Evolutionary conservation across 2,888 invertebrate genomes (phyloP), one percentile per base, ranked within the genome.

Genomic region (Leptinotarsa haldemani): DNA sequence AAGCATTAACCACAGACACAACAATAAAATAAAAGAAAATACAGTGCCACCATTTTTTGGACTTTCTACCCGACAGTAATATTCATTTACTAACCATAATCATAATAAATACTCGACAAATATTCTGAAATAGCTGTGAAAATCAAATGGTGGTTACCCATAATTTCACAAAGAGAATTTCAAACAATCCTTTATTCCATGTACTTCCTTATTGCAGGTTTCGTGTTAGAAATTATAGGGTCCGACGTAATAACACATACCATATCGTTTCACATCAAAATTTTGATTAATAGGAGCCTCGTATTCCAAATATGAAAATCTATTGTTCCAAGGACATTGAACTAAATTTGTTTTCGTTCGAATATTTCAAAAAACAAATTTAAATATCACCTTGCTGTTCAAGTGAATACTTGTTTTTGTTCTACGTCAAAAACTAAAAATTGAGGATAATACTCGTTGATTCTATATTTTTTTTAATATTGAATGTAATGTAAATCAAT

Each of bases 161-260:
- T 56, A 20, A 22, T 20, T 18, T 7, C 56, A 18, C 7, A 56
- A 13, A 56, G n/a, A 18, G 20, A 18, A 56, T 7, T 56, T 56
- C 12, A 20, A 56, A 56, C 56, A 56, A 13, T 56, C 16, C n/a
- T 20, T 56, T 53, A 20, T 56, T 18, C 13, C 20, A 56, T 56
- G 56, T 22, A 56, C 3, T 56, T 56, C 56, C 22, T 56, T 56
- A 56, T 56, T 18, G 20, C n/a, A 56, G 56, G 56, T 56, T 56
- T 56, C 56, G 56, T 56, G 56, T 20, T 13, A 22, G 56, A 56
- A 56, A 56, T 56, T 56, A 18, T 56, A 18, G 56, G 56, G 56
- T 56, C 56, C 56, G 56, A 56, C 12, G 22, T 56, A 56, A 56
- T 56, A 56, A n/a, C 56, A 18, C 56, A 56, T 56, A 56, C 56